These are phyloP conservation scores for Entomyzon cyanotis DNA, from an alignment of 2,113 vertebrate genomes.

Conservation along the genomic window DNA sequence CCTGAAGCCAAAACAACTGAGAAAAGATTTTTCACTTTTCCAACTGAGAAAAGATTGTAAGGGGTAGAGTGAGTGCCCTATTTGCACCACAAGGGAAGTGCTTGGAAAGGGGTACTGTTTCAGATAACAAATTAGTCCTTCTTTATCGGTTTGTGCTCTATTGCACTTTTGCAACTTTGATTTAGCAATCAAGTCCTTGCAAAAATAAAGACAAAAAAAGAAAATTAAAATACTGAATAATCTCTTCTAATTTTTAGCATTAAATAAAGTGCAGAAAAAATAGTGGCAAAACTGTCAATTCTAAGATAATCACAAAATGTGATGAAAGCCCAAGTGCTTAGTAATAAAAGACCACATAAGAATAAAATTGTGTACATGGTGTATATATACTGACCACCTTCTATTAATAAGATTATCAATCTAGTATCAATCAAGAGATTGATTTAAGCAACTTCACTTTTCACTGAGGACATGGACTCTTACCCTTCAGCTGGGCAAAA, in stretches of 20 bases:
- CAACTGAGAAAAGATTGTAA: not conserved
- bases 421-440: not conserved
- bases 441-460: not conserved
- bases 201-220: not conserved
- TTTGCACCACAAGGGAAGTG: not conserved
- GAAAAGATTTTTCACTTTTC: not conserved
- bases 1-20: not conserved
- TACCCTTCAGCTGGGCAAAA: not conserved
- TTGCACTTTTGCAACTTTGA: not conserved
- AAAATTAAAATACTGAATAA: not conserved
- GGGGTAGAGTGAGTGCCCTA: not conserved
- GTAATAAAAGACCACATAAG: not conserved
- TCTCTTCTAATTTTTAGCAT: not conserved
- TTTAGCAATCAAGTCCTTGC: not conserved
- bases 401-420: not conserved
- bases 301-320: not conserved
- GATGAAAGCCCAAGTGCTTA: not conserved
- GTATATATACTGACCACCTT: not conserved
- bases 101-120: not conserved
- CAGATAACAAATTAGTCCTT: not conserved
- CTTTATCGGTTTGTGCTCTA: not conserved
- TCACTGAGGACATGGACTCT: not conserved
- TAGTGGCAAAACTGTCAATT: not conserved
- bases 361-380: not conserved
- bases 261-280: not conserved